Conservation (phyloP, 2,113 vertebrate species). For the Neogobius melanostomus region DNA sequence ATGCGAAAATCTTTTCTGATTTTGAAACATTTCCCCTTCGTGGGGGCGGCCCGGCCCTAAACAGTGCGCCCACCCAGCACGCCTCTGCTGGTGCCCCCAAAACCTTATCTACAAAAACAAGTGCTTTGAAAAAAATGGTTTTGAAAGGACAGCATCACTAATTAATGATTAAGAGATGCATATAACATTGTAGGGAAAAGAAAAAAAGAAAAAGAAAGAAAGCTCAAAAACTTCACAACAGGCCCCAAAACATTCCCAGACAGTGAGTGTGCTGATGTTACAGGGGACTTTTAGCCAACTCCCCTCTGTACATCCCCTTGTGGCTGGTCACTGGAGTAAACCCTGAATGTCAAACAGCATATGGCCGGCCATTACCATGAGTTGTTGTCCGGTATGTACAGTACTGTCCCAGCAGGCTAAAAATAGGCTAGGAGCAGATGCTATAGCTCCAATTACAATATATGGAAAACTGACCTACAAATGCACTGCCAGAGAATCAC, state of each 20-base stretch:
- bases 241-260: not conserved
- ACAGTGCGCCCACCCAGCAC: too few relatives aligned
- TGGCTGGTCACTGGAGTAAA: not conserved
- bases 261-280: not conserved
- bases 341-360: slow-evolving; percentile 8
- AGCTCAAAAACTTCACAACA: not conserved
- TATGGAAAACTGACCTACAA: not conserved
- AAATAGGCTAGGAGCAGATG: not conserved
- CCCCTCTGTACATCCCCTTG: not conserved
- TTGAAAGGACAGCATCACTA: too few relatives aligned
- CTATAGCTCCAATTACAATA: not conserved
- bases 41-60: too few relatives aligned
- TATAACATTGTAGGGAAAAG: too few relatives aligned
- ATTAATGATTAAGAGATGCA: too few relatives aligned
- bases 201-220: too few relatives aligned
- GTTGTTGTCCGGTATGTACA: not conserved
- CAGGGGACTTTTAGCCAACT: not conserved
- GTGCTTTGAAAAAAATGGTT: too few relatives aligned
- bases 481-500: slow-evolving; percentile 15
- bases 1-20: too few relatives aligned
- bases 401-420: not conserved
- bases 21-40: too few relatives aligned
- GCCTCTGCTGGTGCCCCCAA: too few relatives aligned
- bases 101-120: too few relatives aligned
- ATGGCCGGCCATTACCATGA: not conserved